Percentiles rank a stretch among this genome's conserved stretches.
phyloP scores from a whole-genome alignment of 2,888 invertebrate species.

The Caprella mutica region DNA sequence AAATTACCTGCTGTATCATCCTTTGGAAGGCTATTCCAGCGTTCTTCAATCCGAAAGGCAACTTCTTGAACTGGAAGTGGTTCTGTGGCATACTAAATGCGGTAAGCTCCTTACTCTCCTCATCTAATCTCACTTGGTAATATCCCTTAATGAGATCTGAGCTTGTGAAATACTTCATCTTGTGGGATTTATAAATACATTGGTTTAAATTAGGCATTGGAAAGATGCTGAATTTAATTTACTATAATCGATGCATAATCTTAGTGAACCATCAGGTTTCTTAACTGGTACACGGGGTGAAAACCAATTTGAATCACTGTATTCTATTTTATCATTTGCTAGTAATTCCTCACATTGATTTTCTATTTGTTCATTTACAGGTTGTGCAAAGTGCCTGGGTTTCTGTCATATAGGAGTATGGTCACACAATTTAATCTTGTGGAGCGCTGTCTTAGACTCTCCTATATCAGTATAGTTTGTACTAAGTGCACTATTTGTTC shows the following conservation, averaged over 20 bases:
- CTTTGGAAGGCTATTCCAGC: neutral
- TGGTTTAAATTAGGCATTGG: conserved; percentile 2
- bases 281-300: neutral
- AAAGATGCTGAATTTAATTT: neutral
- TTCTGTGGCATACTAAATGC: neutral
- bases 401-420: neutral
- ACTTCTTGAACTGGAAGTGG: neutral
- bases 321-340: neutral
- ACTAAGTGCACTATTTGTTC: too few species aligned
- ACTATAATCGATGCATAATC: conserved; percentile 1
- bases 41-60: conserved; percentile 2
- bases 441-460: neutral
- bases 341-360: neutral
- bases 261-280: neutral
- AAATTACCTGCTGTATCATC: neutral
- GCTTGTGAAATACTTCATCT: neutral
- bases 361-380: neutral
- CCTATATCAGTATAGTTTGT: neutral
- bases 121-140: neutral
- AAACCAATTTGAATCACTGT: neutral
- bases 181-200: neutral
- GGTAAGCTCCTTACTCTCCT: neutral
- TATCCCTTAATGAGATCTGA: neutral
- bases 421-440: neutral
- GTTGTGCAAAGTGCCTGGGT: neutral